A percentile compares a stretch with the other conserved stretches of the same genome.
phyloP scores from a whole-genome alignment of 2,113 vertebrate species.

The Elanus axillaris region DNA sequence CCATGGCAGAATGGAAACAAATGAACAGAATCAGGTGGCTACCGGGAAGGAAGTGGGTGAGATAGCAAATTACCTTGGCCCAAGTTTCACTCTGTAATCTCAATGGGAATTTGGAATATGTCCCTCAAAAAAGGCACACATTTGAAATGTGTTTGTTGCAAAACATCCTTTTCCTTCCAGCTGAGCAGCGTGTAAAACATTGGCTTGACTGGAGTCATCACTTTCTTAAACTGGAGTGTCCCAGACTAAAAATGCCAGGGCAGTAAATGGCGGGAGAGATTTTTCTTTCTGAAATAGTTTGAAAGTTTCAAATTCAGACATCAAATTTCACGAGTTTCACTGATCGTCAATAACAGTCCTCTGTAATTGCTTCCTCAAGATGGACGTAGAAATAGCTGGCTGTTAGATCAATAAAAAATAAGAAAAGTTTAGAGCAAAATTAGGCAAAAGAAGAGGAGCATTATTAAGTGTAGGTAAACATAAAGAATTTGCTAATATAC shows the following conservation, averaged over 20 bases:
- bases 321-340: not conserved
- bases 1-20: not conserved
- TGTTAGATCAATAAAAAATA: not conserved
- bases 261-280: not conserved
- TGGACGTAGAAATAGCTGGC: not conserved
- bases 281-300: not conserved
- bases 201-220: rapidly evolving
- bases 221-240: not conserved
- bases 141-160: not conserved
- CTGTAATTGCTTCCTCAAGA: not conserved
- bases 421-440: not conserved
- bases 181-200: not conserved
- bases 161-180: not conserved
- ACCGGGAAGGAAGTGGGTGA: not conserved
- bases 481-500: not conserved
- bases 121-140: not conserved
- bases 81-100: not conserved
- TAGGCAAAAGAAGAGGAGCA: not conserved
- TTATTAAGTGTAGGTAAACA: not conserved
- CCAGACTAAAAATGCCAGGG: not conserved
- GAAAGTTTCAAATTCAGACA: not conserved
- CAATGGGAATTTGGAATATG: not conserved
- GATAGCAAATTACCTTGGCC: not conserved
- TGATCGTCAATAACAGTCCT: no score
- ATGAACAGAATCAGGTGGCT: not conserved